Percentiles rank a stretch among this genome's conserved stretches.
phyloP scores from a whole-genome alignment of 2,797 vertebrate species.

The Acanthopagrus latus region DNA sequence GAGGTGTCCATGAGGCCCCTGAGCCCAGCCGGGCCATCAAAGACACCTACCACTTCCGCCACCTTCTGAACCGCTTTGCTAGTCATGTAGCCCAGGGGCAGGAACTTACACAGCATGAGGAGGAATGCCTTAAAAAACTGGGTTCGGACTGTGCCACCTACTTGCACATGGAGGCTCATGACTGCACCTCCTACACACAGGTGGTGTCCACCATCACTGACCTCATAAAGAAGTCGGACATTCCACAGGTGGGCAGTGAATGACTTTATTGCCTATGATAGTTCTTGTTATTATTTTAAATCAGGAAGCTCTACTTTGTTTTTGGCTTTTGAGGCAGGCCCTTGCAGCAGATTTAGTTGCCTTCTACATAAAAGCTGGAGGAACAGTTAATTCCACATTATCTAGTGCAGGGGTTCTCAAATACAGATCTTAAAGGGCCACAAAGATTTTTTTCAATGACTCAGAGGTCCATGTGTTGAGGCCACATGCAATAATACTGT shows the following conservation, averaged over 20 bases:
- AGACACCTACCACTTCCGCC: constrained; percentile 77
- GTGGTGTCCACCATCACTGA: constrained; percentile 72
- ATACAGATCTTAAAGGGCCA: too few species aligned
- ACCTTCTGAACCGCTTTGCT: constrained; percentile 72
- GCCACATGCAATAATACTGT: too few species aligned
- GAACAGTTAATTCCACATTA: too few species aligned
- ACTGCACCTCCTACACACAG: constrained; percentile 64
- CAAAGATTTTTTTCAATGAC: too few species aligned
- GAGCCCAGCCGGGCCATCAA: background rate
- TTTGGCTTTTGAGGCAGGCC: too few species aligned
- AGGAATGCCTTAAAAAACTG: constrained; percentile 66
- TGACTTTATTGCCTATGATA: background rate
- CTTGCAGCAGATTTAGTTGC: too few species aligned
- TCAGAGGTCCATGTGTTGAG: too few species aligned
- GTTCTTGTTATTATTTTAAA: too few species aligned
- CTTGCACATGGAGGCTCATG: constrained; percentile 73
- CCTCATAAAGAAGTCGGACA: constrained; percentile 52
- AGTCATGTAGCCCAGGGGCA: constrained; percentile 45
- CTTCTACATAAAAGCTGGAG: too few species aligned
- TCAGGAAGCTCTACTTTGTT: too few species aligned
- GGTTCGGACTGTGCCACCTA: constrained; percentile 63
- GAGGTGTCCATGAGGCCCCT: constrained; percentile 57
- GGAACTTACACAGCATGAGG: constrained; percentile 49
- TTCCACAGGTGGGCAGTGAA: constrained; percentile 62
- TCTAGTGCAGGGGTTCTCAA: too few species aligned